Evolutionary conservation across 2,113 vertebrate species (phyloP).

Genomic region (Zapornia atra): DNA sequence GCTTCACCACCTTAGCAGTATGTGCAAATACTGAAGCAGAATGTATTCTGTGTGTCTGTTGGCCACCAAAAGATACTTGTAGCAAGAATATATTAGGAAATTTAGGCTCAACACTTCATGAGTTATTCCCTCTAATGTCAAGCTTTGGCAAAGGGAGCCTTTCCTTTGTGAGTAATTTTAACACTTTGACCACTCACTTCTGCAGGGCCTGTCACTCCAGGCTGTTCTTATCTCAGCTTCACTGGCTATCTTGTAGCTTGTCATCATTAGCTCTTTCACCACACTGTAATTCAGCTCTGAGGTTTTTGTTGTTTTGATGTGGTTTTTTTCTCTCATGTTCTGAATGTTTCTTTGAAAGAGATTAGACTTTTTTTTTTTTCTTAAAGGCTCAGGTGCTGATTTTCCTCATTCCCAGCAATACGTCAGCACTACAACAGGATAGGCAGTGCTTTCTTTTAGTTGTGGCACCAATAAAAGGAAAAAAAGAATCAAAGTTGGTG

Average conservation of each 20-base stretch:
- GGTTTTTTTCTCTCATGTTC: background rate
- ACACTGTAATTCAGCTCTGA: background rate
- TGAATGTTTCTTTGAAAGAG: background rate
- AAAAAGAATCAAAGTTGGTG: background rate
- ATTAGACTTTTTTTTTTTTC: background rate
- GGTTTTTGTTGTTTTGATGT: background rate
- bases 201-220: background rate
- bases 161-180: slow-evolving; percentile 21
- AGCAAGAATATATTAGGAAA: background rate
- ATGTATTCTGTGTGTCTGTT: background rate
- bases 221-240: background rate
- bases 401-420: background rate
- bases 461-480: background rate
- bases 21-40: background rate
- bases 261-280: background rate
- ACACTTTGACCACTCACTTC: background rate
- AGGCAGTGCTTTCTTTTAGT: background rate
- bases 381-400: background rate
- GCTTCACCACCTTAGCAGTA: background rate
- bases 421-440: background rate
- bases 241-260: background rate
- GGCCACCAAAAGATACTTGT: background rate
- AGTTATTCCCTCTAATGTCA: background rate
- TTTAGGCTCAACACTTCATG: background rate
- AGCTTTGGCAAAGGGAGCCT: background rate